Evolutionary conservation across 2,797 vertebrate genomes (phyloP).

Genomic region (Dipus sagitta): DNA sequence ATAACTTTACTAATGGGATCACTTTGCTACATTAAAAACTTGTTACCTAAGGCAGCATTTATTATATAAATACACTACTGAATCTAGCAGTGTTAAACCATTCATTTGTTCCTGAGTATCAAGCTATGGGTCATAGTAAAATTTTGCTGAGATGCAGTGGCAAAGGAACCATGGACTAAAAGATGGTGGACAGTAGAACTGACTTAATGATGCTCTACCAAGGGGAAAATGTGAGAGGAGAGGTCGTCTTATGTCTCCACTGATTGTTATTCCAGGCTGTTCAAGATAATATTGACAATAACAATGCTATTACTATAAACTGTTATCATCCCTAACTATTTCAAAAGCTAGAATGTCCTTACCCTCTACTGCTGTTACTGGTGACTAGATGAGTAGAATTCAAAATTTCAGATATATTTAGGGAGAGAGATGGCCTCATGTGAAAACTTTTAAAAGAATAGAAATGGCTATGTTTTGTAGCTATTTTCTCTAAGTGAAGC

Average conservation of each 20-base stretch:
- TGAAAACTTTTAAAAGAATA: not conserved
- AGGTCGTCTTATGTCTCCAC: not conserved
- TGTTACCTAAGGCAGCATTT: not conserved
- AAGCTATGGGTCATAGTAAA: not conserved
- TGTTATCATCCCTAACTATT: not conserved
- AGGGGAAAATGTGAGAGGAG: not conserved
- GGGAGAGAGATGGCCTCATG: not conserved
- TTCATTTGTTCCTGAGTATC: not conserved
- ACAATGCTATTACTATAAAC: not conserved
- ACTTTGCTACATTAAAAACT: not conserved
- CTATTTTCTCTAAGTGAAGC: not conserved
- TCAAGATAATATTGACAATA: not conserved
- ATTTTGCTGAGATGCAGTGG: not conserved
- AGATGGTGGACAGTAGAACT: not conserved
- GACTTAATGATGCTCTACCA: no score
- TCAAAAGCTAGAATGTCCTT: not conserved
- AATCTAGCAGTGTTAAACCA: not conserved
- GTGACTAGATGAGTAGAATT: not conserved
- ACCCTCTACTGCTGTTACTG: not conserved
- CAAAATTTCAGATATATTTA: not conserved
- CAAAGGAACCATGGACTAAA: not conserved
- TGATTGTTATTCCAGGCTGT: not conserved
- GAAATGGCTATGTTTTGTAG: not conserved
- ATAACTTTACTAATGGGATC: not conserved
- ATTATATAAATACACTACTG: not conserved